Percentiles rank a stretch among this genome's conserved stretches.
These are phyloP conservation scores for Hydropotes inermis DNA, from an alignment of 2,113 vertebrate species.

Conservation along the genomic window DNA sequence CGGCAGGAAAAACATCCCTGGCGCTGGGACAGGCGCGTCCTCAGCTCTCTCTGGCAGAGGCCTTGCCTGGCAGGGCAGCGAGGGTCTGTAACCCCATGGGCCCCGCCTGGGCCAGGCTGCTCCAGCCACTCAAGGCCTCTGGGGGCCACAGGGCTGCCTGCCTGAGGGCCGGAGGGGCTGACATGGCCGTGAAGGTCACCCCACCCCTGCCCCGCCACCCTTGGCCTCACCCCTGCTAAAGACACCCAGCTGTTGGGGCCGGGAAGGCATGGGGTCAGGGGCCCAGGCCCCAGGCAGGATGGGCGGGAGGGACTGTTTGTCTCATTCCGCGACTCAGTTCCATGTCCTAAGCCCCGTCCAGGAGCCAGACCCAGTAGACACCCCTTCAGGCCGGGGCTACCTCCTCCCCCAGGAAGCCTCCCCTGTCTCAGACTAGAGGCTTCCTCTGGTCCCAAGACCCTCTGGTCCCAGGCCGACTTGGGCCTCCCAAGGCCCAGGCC, in stretches of 20 bases:
- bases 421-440: neutral
- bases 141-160: neutral
- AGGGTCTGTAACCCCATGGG: constrained; percentile 24
- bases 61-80: neutral
- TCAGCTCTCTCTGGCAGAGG: constrained; percentile 3
- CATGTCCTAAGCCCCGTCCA: neutral
- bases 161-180: neutral
- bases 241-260: constrained; percentile 56
- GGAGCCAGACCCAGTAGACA: neutral
- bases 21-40: neutral
- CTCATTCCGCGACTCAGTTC: constrained; percentile 13
- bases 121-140: neutral
- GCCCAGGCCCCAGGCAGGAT: neutral
- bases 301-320: constrained; percentile 21
- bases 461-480: neutral
- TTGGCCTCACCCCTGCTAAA: constrained; percentile 40
- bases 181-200: neutral
- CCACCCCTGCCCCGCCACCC: neutral
- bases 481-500: neutral
- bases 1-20: constrained; percentile 16
- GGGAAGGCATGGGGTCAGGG: neutral
- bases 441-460: neutral
- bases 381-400: neutral
- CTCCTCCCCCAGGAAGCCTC: neutral
- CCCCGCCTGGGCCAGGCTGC: neutral